Evolutionary conservation across 1,140 invertebrate species (phyloP), one percentile per base, ranked within the genome.

Genomic region (Colletes latitarsis): DNA sequence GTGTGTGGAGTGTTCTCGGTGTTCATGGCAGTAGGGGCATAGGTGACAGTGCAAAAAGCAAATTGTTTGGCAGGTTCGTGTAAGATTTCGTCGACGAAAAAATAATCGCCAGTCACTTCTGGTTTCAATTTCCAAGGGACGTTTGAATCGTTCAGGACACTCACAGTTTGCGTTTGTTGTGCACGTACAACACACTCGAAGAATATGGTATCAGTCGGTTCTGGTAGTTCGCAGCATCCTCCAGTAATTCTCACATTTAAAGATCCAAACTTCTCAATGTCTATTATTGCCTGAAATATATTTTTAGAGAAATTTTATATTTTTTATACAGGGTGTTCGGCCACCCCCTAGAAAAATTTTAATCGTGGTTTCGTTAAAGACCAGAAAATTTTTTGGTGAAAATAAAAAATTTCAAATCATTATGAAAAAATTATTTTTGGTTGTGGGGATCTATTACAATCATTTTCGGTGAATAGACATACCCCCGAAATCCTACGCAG

Each of bases 121-220:
- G 91, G 88, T 52, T 86, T 88, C 9, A 94, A 72, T 55, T 78
- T 77, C 93, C 93, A 93, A 19, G 46, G 15, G 39, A 76, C 19
- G 21, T 70, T 82, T 0, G 85, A 83, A 64, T 91, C 89, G 53
- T 94, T 94, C 52, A 63, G 68, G 19, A 94, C 75, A 3, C 76
- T 74, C 12, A 93, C 58, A 43, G 83, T 72, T 79, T 89, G 88
- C 4, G 41, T 88, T 63, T 88, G 67, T 71, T 71, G 81, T 30
- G 88, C 73, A 19, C 92, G 81, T 12, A 94, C 92, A 19, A 90
- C 75, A 62, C 85, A 86, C 8, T 15, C 75, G 79, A 94, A 93
- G 9, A 74, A 41, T 1, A 94, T 78, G 0, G 77, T 91, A 15
- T 89, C 88, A n/a, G 58, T 84, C 15, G 93, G 87, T 19, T 91